Percentiles rank a stretch among this genome's conserved stretches.
Conservation (phyloP, 2,797 vertebrate genomes). For the Oreochromis grahami region DNA sequence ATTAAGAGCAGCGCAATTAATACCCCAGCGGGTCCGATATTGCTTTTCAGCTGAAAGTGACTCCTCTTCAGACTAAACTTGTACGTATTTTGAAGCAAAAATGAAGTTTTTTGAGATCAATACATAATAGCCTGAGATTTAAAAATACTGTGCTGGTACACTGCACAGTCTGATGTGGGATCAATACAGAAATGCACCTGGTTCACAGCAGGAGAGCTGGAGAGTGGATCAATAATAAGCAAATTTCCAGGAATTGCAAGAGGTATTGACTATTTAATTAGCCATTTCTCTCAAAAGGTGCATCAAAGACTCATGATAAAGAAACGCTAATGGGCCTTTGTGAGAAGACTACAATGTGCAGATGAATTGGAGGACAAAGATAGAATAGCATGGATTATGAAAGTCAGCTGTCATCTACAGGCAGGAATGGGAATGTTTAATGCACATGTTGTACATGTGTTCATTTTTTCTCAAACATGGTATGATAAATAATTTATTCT, state of each 20-base stretch:
- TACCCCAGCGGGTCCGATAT: conserved; percentile 39
- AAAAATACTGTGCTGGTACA: conserved; percentile 74
- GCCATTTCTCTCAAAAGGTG: conserved; percentile 61
- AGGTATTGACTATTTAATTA: conserved; percentile 76
- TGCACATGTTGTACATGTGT: background rate
- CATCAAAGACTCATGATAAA: conserved; percentile 53
- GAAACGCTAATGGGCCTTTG: conserved; percentile 40
- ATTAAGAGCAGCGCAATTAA: conserved; percentile 51
- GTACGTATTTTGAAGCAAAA: conserved; percentile 67
- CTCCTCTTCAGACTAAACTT: conserved; percentile 48
- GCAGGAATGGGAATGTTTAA: background rate
- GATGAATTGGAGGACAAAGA: conserved; percentile 9
- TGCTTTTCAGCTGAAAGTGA: conserved; percentile 51
- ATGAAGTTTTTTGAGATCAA: conserved; percentile 73
- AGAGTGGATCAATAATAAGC: conserved; percentile 78
- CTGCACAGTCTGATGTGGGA: conserved; percentile 68
- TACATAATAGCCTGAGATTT: conserved; percentile 76
- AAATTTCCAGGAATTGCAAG: conserved; percentile 77
- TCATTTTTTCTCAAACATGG: background rate
- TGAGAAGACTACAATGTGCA: conserved; percentile 27
- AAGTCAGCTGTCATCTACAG: background rate
- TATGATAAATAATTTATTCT: background rate
- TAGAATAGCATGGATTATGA: background rate
- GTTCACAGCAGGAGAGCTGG: conserved; percentile 69
- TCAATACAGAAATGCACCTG: conserved; percentile 77